phyloP scores from a whole-genome alignment of 2,888 invertebrate species.

The Rhaphigaster nebulosa region DNA sequence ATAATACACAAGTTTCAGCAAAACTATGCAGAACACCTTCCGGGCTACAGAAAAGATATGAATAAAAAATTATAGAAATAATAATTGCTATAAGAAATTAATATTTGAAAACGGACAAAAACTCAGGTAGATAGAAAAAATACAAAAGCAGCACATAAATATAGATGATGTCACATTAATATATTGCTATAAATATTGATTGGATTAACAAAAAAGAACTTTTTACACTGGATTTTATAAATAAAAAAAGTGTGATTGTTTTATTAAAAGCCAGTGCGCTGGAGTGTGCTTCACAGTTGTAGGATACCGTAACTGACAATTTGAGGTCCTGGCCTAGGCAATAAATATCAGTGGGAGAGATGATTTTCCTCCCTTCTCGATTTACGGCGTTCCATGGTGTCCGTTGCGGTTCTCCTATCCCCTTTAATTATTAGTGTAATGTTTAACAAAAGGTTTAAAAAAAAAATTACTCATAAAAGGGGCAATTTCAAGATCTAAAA shows the following conservation, averaged over 20 bases:
- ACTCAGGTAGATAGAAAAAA: too few relatives aligned
- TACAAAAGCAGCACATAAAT: too few relatives aligned
- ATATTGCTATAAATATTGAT: not conserved
- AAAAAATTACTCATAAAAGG: not conserved
- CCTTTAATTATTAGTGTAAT: not conserved
- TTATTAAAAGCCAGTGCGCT: not conserved
- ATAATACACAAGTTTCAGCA: too few relatives aligned
- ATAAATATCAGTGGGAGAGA: not conserved
- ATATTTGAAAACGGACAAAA: too few relatives aligned
- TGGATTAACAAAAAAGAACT: not conserved
- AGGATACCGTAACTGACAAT: not conserved
- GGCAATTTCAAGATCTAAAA: too few relatives aligned
- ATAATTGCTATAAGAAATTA: too few relatives aligned
- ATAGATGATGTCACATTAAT: too few relatives aligned
- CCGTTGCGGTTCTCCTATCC: not conserved
- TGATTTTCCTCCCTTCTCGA: conserved; percentile 12
- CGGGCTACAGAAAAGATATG: too few relatives aligned
- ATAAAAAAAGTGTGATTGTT: not conserved
- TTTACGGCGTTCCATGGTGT: not conserved
- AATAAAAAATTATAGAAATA: too few relatives aligned
- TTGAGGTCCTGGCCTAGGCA: not conserved
- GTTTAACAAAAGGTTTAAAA: not conserved
- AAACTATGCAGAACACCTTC: too few relatives aligned
- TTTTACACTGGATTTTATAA: too few relatives aligned
- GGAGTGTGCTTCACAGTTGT: not conserved